phyloP scores from a whole-genome alignment of 2,797 vertebrate genomes.

The Spheniscus humboldti region DNA sequence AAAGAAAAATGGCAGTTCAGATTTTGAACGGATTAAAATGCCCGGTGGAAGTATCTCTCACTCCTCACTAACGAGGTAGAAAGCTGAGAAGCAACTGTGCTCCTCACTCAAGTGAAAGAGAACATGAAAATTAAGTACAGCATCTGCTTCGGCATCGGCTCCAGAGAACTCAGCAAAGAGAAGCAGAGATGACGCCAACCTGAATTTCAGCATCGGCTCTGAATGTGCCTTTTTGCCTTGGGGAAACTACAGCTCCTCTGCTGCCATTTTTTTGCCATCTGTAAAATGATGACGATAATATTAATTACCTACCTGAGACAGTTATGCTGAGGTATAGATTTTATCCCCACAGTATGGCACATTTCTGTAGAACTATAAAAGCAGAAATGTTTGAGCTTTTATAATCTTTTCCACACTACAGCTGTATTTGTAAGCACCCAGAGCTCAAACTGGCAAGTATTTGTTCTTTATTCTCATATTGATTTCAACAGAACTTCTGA shows the following conservation, averaged over 20 bases:
- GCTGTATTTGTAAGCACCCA: conserved; percentile 1
- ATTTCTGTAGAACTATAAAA: not conserved
- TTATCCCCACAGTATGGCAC: not conserved
- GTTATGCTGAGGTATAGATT: conserved; percentile 2
- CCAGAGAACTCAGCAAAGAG: conserved; percentile 1
- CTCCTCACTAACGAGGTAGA: conserved; percentile 42
- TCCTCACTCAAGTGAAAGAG: conserved; percentile 44
- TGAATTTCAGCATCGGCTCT: not conserved
- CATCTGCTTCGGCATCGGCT: conserved; percentile 3
- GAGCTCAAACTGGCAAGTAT: conserved; percentile 20
- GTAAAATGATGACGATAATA: conserved; percentile 4
- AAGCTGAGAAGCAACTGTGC: conserved; percentile 36
- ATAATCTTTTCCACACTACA: not conserved
- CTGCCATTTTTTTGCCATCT: not conserved
- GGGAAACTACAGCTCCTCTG: conserved; percentile 1
- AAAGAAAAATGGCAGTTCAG: conserved; percentile 6
- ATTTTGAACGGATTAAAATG: not conserved
- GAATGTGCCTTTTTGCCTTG: not conserved
- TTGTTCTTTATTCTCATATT: conserved; percentile 34
- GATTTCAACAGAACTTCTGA: conserved; percentile 46
- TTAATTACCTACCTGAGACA: conserved; percentile 36
- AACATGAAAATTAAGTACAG: conserved; percentile 45
- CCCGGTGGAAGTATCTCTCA: conserved; percentile 21
- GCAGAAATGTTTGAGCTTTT: not conserved
- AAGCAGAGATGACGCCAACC: conserved; percentile 27